Conservation (phyloP, 1,140 invertebrate species). For the Papilio xuthus region DNA sequence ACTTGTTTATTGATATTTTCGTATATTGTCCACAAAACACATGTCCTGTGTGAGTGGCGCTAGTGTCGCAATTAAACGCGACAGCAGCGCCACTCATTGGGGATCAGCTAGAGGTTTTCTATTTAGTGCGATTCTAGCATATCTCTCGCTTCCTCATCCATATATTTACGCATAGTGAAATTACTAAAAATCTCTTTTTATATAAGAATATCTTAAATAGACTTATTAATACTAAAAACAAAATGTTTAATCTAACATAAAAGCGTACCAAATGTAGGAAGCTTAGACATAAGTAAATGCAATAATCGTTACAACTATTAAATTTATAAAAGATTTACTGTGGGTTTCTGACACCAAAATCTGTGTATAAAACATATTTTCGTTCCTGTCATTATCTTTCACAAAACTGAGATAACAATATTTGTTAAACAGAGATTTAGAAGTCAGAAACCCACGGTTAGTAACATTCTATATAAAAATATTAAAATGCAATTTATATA, state of each 20-base stretch:
- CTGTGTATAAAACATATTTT: too few species aligned
- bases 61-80: not conserved
- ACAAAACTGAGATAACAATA: too few species aligned
- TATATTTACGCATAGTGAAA: not conserved
- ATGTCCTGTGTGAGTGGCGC: not conserved
- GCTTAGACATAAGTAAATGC: slow-evolving; percentile 6
- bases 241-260: not conserved
- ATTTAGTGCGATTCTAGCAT: too few species aligned
- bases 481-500: slow-evolving; percentile 23
- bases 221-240: not conserved
- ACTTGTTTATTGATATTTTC: not conserved
- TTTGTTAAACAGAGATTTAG: too few species aligned
- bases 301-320: not conserved
- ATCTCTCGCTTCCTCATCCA: too few species aligned
- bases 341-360: too few species aligned
- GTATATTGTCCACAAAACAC: not conserved
- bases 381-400: too few species aligned
- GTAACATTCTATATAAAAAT: slow-evolving; percentile 16
- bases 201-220: slow-evolving; percentile 7
- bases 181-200: not conserved
- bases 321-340: too few species aligned
- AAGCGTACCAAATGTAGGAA: not conserved
- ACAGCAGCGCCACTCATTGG: not conserved
- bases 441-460: too few species aligned
- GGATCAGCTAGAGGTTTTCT: not conserved